Percentiles rank a stretch among this genome's conserved stretches.
phyloP scores from a whole-genome alignment of 2,113 vertebrate genomes.

The Caranx melampygus region DNA sequence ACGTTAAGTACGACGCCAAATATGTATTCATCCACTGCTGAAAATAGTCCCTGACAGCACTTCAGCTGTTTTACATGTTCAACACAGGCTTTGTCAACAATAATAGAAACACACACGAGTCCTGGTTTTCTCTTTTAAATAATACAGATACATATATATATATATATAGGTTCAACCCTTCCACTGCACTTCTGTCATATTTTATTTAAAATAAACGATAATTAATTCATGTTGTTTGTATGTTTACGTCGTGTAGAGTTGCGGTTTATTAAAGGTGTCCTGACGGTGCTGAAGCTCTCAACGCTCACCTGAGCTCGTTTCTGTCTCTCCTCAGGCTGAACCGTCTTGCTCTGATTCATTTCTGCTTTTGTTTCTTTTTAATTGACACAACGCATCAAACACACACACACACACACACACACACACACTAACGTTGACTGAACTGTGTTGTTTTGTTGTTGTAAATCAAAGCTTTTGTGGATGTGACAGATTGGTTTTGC shows the following conservation, averaged over 20 bases:
- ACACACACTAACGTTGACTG: not conserved
- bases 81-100: not conserved
- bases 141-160: not conserved
- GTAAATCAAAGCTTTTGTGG: conserved; percentile 56
- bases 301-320: not conserved
- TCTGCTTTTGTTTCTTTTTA: conserved; percentile 10
- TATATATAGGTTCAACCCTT: not conserved
- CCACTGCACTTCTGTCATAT: not conserved
- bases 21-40: too few relatives aligned
- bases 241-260: not conserved
- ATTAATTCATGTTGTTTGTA: conserved; percentile 11
- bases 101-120: not conserved
- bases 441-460: conserved; percentile 32
- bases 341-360: conserved; percentile 5
- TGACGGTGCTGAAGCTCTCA: not conserved
- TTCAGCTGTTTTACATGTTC: too few relatives aligned
- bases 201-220: not conserved
- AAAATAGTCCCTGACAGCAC: too few relatives aligned
- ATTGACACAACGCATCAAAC: conserved; percentile 32
- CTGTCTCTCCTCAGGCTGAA: conserved; percentile 2
- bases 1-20: too few relatives aligned
- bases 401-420: conserved; percentile 6
- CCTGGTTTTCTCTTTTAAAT: not conserved
- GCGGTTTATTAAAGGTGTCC: too few relatives aligned
- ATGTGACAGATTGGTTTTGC: conserved; percentile 34